Evolutionary conservation across 2,888 invertebrate species (phyloP).

Genomic region (Andrena haemorrhoa): DNA sequence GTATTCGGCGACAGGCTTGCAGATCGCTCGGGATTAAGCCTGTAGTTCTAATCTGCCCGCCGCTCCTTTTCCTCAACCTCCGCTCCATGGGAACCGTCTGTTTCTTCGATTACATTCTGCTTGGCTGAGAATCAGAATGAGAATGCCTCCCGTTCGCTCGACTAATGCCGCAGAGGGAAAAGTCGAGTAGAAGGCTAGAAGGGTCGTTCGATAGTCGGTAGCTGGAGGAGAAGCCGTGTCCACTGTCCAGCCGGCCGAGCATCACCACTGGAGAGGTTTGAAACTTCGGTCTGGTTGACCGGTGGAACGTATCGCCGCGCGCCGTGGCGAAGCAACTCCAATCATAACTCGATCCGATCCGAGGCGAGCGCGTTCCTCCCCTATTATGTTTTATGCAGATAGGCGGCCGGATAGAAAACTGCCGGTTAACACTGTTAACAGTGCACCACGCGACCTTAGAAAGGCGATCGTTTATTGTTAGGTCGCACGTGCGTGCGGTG

Average conservation of each 20-base stretch:
- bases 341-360: conserved; percentile 62
- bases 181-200: neutral
- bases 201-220: conserved; percentile 23
- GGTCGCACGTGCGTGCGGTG: neutral
- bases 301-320: conserved; percentile 13
- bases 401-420: conserved; percentile 36
- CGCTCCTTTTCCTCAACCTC: conserved; percentile 27
- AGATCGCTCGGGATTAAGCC: conserved; percentile 62
- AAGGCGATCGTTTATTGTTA: conserved; percentile 64
- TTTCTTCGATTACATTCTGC: conserved; percentile 36
- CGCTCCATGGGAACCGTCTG: conserved; percentile 42
- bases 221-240: neutral
- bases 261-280: neutral
- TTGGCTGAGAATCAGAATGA: neutral
- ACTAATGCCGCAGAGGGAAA: neutral
- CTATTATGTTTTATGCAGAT: conserved; percentile 71
- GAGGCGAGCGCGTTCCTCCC: conserved; percentile 61
- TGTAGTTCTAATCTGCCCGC: conserved; percentile 66
- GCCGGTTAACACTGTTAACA: conserved; percentile 49
- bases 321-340: neutral
- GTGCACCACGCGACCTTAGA: conserved; percentile 63
- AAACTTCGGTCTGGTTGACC: conserved; percentile 26
- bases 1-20: conserved; percentile 76
- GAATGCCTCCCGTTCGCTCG: neutral
- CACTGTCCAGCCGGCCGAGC: conserved; percentile 35